Base-by-base conservation (phyloP, 2,113 vertebrate genomes). In the Cavia porcellus region DNA sequence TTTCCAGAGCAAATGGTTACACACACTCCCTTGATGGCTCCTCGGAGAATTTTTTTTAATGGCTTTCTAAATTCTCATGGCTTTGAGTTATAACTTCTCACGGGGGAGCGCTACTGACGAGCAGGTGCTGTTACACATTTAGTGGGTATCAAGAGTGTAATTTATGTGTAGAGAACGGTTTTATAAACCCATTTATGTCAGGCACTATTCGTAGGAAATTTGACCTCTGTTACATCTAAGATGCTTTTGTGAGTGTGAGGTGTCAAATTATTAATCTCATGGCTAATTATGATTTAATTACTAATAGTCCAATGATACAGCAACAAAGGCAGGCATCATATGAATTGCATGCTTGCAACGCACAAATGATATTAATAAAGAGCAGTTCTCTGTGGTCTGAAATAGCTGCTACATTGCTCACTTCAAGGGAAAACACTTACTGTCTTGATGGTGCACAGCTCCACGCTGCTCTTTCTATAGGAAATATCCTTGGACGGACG, bases 1-100 rank as follows among this genome's bases (percentile, higher is more conserved):
- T 70, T 82, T 7, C 94, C 93, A 84, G 75, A 89, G 75, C 35
- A 64, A 89, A 50, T 92, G 4, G 22, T 22, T 68, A 22, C 1
- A 14, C 35, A 28, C 7, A 14, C 32, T 66, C 13, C 9, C 24
- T 70, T 13, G 59, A 57, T 42, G 8, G 35, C 59, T 74, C 57
- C 13, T 7, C 2, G 22, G 79, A 74, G 66, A 5, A 30, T 55
- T 93, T 94, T 55, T 38, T 85, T 80, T 52, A 90, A 96, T 72
- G 77, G 72, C 35, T 82, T 70, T 61, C 52, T 79, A 30, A 83
- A 55, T 86, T 83, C 62, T 96, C 42, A 17, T 50, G 24, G 70
- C 32, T 95, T 86, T n/a, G 38, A 50, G 45, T 85, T 84, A 7
- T 22, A 92, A 28, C 52, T 95, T 97, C 89, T 86, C 87, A 90